Evolutionary conservation across 1,140 invertebrate genomes (phyloP).

Genomic region (Gonioctena quinquepunctata): DNA sequence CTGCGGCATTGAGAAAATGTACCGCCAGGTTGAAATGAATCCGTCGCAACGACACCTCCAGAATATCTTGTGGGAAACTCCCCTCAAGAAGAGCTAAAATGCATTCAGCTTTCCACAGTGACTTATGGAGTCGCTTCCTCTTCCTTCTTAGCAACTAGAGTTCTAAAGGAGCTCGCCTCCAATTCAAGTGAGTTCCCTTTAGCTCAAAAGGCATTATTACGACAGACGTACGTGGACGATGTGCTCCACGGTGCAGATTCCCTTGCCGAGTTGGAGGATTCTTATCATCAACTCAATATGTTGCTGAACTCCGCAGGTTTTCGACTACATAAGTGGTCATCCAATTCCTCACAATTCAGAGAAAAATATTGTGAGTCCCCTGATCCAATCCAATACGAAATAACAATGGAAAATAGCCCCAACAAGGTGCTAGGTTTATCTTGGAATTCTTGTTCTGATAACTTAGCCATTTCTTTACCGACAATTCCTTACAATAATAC

Average conservation of each 20-base stretch:
- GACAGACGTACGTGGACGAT: constrained; percentile 28
- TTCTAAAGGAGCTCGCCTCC: constrained; percentile 17
- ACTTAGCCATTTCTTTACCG: constrained; percentile 35
- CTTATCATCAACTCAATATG: neutral
- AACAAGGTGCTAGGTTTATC: constrained; percentile 9
- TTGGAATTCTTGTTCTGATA: constrained; percentile 6
- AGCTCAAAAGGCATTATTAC: constrained; percentile 34
- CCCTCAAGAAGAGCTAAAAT: constrained; percentile 9
- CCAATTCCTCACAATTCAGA: constrained; percentile 3
- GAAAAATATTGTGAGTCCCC: neutral
- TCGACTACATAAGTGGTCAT: constrained; percentile 20
- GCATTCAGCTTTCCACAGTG: constrained; percentile 13
- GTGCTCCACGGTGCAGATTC: constrained; percentile 23
- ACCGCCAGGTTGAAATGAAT: constrained; percentile 10
- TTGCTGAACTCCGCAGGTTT: constrained; percentile 8
- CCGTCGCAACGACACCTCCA: constrained; percentile 10
- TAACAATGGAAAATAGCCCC: neutral
- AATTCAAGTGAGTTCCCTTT: constrained; percentile 5
- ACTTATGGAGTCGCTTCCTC: constrained; percentile 14
- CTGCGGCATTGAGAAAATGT: constrained; percentile 21
- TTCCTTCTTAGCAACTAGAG: constrained; percentile 13
- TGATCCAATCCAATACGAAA: neutral
- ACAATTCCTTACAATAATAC: constrained; percentile 28
- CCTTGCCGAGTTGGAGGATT: neutral
- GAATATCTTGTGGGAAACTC: constrained; percentile 19